Evolutionary conservation across 1,140 invertebrate species (phyloP).

Genomic region (Akabosia matsudoensis): DNA sequence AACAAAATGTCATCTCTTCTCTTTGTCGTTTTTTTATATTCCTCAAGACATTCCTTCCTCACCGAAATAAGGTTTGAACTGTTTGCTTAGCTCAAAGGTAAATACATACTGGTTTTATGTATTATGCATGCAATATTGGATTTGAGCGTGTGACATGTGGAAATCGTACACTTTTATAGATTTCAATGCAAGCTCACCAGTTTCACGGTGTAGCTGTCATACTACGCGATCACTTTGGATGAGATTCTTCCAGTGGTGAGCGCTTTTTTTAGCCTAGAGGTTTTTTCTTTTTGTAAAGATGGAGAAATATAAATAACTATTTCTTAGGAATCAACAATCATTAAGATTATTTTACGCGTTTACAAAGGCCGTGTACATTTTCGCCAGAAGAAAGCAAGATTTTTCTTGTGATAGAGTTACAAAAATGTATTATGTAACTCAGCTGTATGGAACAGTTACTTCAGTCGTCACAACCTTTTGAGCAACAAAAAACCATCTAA

Average conservation of each 20-base stretch:
- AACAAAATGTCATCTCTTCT: background rate
- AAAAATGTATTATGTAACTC: too few species aligned
- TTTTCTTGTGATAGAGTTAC: too few species aligned
- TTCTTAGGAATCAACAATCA: too few species aligned
- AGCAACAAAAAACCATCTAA: background rate
- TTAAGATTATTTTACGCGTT: too few species aligned
- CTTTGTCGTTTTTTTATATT: constrained; percentile 6
- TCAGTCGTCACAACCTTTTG: background rate
- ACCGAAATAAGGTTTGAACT: background rate
- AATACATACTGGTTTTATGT: background rate
- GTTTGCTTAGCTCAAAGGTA: constrained; percentile 15
- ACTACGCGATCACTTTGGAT: too few species aligned
- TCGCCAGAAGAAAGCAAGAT: too few species aligned
- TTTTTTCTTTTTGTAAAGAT: too few species aligned
- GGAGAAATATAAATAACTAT: too few species aligned
- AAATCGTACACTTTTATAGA: constrained; percentile 20
- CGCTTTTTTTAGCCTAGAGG: too few species aligned
- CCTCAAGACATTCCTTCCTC: background rate
- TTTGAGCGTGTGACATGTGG: background rate
- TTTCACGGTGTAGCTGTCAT: background rate
- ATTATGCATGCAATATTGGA: background rate
- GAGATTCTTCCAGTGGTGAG: too few species aligned
- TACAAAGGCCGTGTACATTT: too few species aligned
- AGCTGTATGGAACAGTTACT: too few species aligned
- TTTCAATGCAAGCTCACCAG: background rate